Evolutionary conservation across 2,888 invertebrate species (phyloP).

Genomic region (Drosophila austrosaltans): DNA sequence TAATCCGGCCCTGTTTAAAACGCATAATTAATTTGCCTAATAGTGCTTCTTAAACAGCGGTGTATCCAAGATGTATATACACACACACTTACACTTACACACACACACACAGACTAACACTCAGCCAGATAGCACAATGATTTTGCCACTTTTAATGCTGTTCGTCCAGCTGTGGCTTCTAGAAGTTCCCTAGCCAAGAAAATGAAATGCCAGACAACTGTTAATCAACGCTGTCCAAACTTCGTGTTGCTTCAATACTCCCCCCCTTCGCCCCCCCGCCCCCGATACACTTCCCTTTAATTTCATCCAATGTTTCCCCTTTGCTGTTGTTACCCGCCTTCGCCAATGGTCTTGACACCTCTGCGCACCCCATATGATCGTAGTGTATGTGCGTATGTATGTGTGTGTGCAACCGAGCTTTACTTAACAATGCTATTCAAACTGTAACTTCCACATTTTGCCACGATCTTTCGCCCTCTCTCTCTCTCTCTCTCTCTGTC

Average conservation of each 20-base stretch:
- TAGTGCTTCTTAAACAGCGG: constrained; percentile 4
- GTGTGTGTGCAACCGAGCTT: neutral
- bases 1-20: neutral
- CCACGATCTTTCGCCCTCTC: neutral
- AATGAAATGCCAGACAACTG: neutral
- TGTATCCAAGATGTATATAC: neutral
- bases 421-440: neutral
- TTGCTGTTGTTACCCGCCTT: too few relatives aligned
- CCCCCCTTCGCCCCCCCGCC: neutral
- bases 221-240: neutral
- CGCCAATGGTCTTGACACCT: neutral
- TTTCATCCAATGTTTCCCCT: too few relatives aligned
- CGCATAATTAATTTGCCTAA: constrained; percentile 3
- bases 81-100: neutral
- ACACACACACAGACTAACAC: neutral
- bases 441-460: constrained; percentile 11
- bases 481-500: too few relatives aligned
- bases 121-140: neutral
- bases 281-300: neutral
- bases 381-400: too few relatives aligned
- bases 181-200: constrained; percentile 1
- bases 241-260: neutral
- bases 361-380: neutral
- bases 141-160: constrained; percentile 3
- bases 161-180: constrained; percentile 3